A percentile compares a stretch with the other conserved stretches of the same genome.
phyloP scores from a whole-genome alignment of 2,888 invertebrate genomes.

The Drosophila prostipennis region DNA sequence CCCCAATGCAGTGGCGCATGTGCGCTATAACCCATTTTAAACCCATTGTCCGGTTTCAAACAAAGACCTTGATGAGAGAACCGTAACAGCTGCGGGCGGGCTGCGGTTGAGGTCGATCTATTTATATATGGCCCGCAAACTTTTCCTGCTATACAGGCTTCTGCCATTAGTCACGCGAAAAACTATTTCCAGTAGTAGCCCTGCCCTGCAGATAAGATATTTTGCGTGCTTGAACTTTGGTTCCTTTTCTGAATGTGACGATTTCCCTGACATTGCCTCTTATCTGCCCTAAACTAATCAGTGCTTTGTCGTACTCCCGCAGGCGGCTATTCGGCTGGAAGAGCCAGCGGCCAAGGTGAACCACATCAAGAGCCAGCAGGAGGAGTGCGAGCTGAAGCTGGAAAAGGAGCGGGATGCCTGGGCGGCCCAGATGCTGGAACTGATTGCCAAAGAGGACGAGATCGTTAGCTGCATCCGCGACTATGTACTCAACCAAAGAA shows the following conservation, averaged over 20 bases:
- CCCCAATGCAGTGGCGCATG: slow-evolving; percentile 15
- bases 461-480: slow-evolving; percentile 93
- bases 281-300: slow-evolving; percentile 26
- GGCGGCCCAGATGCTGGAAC: slow-evolving; percentile 96
- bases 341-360: slow-evolving; percentile 87
- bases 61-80: slow-evolving; percentile 31
- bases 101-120: slow-evolving; percentile 31
- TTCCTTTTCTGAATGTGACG: slow-evolving; percentile 17
- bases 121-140: slow-evolving; percentile 8
- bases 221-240: slow-evolving; percentile 40
- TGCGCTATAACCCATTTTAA: slow-evolving; percentile 11
- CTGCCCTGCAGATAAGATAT: slow-evolving; percentile 32
- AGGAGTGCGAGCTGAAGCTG: slow-evolving; percentile 93
- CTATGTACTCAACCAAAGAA: slow-evolving; percentile 92
- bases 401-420: slow-evolving; percentile 94
- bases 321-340: slow-evolving; percentile 82
- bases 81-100: slow-evolving; percentile 23
- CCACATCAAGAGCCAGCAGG: slow-evolving; percentile 92
- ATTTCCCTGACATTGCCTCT: slow-evolving; percentile 4
- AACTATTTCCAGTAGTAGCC: slow-evolving; percentile 23
- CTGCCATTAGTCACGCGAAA: slow-evolving; percentile 8
- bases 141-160: neutral
- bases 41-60: slow-evolving; percentile 35
- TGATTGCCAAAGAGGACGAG: slow-evolving; percentile 95
- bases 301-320: slow-evolving; percentile 19